Base-by-base conservation (phyloP, 2,113 vertebrate genomes). In the Thalassarche chlororhynchos region DNA sequence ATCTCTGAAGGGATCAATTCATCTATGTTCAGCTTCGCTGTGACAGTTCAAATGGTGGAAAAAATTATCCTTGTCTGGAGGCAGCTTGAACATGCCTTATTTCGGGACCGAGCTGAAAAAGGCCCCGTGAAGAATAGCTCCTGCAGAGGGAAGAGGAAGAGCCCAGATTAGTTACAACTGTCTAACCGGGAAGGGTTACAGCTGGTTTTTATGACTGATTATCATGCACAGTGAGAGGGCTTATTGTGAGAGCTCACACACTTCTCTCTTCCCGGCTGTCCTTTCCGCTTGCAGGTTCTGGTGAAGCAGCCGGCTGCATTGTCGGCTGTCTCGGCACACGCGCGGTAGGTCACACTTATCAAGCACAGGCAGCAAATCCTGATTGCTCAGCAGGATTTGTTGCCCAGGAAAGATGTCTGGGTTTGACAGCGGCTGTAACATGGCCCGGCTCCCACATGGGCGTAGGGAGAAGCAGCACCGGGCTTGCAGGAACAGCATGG, bases 391-490 rank as follows among this genome's bases (percentile, higher is more conserved):
- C 17, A 34, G 60, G 74, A 17, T 87, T 31, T 75, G 55, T 34
- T 79, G 52, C 42, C 20, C 21, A 40, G 36, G 28, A 23, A 52
- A 36, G 40, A 10, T n/a, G 31, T 44, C 16, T 28, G 54, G 47
- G 47, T 57, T 66, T 23, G 42, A 12, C n/a, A 52, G 29, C 1
- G 2, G n/a, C 36, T 0, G 0, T 49, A 42, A 14, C 1, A 2
- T 1, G 1, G 24, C 40, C 29, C 5, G 0, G 24, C 52, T 46
- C 51, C 32, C 2, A 5, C 18, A 2, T 14, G 29, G 28, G 38
- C 5, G 5, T 23, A 17, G 32, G 42, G 72, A 57, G 34, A 28
- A 58, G n/a, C 6, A 3, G 36, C 18, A 6, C 12, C 2, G 14
- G 28, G 34, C 38, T 26, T 1, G 0, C 3, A 3, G 61, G 54